Conservation (phyloP, 2,888 invertebrate species). For the Germaria angustata region DNA sequence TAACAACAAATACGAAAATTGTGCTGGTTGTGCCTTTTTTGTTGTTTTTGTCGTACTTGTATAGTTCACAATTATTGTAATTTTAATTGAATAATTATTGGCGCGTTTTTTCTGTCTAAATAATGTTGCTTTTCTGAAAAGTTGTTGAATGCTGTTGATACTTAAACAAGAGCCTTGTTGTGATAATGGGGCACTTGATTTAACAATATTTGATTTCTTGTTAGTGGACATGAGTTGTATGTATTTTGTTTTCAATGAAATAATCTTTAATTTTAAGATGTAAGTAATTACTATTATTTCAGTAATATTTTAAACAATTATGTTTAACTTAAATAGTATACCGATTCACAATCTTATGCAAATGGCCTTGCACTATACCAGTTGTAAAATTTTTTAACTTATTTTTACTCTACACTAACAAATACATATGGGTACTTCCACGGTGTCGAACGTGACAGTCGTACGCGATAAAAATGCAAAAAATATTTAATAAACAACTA, state of each 20-base stretch:
- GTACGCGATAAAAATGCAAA: too few species aligned
- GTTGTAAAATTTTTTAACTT: too few species aligned
- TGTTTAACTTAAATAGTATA: too few species aligned
- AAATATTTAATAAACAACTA: too few species aligned
- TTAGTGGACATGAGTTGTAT: background rate
- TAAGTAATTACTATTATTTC: too few species aligned
- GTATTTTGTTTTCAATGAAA: background rate
- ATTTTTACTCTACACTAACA: too few species aligned
- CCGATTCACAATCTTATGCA: too few species aligned
- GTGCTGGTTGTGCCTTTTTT: background rate
- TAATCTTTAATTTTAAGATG: too few species aligned
- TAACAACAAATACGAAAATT: constrained; percentile 29
- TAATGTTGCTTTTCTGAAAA: background rate
- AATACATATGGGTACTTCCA: too few species aligned
- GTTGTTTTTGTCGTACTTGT: background rate
- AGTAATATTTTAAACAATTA: too few species aligned
- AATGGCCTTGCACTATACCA: too few species aligned
- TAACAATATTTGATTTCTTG: background rate
- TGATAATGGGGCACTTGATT: background rate
- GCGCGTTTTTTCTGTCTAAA: constrained; percentile 1
- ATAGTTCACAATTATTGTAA: constrained; percentile 15
- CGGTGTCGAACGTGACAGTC: too few species aligned
- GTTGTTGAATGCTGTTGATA: background rate
- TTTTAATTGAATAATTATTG: constrained; percentile 49
- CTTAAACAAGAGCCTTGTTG: background rate